Base-by-base conservation (phyloP, 2,888 invertebrate genomes). In the Polydrusus cervinus region DNA sequence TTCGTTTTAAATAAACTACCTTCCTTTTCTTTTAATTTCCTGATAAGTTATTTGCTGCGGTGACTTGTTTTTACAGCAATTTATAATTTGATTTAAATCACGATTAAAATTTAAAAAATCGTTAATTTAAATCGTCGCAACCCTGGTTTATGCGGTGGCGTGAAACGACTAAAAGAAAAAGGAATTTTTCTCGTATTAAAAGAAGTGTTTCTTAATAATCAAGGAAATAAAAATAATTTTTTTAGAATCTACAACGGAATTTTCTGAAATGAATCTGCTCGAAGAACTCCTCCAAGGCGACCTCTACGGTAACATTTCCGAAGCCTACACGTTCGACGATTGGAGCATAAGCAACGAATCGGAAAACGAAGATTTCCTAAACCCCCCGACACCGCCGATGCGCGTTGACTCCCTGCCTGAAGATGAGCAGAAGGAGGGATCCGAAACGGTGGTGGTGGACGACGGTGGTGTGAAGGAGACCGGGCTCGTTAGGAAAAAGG, bases 261-360 rank as follows among this genome's bases (percentile, higher is more conserved):
- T 74, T 38, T 80, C 80, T 68, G 81, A 83, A 60, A 76, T 84
- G 47, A 80, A 80, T 79, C 83, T 93, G 20, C 83, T 94, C 25
- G 93, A 94, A 83, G 90, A 92, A 64, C 89, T 93, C 66, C 86
- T 94, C 10, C 91, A 92, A 75, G 91, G 91, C 47, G 93, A 93
- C 76, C 90, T 93, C 18, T 92, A 93, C 81, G 91, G 92, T 7
- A 90, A 90, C 55, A 89, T 91, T 6, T 87, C 87, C 13, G 88
- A 85, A 38, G 78, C 84, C 1, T 82, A 85, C 14, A 88, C 89
- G 62, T 86, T 88, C 47, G 89, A 87, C 51, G 85, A 85, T 25
- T 87, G 86, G 83, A 87, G 89, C 62, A 88, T 89, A 61, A 89
- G 89, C 11, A 88, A 83, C 75, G 85, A 86, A 30, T 88, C 88